A percentile compares a stretch with the other conserved stretches of the same genome.
These are phyloP conservation scores for Proales similis DNA, from an alignment of 1,140 invertebrate genomes.

Conservation along the genomic window DNA sequence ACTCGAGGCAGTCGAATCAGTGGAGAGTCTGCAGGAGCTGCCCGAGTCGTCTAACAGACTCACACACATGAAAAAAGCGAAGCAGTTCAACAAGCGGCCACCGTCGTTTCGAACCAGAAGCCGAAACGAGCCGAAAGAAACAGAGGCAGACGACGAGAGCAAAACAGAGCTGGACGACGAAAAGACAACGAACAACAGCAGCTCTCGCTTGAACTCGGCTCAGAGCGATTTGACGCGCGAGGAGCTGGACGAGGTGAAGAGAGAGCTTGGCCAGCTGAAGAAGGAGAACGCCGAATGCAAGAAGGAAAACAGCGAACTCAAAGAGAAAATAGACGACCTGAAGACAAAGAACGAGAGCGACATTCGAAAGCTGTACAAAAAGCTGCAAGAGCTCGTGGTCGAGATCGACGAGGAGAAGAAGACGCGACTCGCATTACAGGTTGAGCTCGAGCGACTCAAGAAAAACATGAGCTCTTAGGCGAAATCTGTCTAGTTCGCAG, in stretches of 20 bases:
- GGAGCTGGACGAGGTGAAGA: neutral
- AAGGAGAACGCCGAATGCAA: slow-evolving; percentile 42
- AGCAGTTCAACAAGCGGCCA: neutral
- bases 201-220: neutral
- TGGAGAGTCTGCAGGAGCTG: neutral
- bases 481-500: no score
- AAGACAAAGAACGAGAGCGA: slow-evolving; percentile 41
- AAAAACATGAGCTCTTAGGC: no score
- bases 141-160: neutral
- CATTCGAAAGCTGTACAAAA: slow-evolving; percentile 38
- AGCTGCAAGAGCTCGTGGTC: slow-evolving; percentile 45
- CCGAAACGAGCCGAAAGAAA: slow-evolving; percentile 5
- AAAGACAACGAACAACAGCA: neutral
- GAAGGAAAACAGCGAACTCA: slow-evolving; percentile 43
- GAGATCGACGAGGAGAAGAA: slow-evolving; percentile 54
- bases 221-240: neutral
- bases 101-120: slow-evolving; percentile 40
- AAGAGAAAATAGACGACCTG: slow-evolving; percentile 44
- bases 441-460: slow-evolving; percentile 51
- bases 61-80: slow-evolving; percentile 11
- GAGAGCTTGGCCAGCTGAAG: slow-evolving; percentile 38
- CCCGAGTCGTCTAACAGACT: neutral
- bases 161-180: neutral
- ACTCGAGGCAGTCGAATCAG: no score
- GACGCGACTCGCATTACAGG: slow-evolving; percentile 48